phyloP scores from a whole-genome alignment of 2,888 invertebrate species.

The Drosophila nr. fundita region DNA sequence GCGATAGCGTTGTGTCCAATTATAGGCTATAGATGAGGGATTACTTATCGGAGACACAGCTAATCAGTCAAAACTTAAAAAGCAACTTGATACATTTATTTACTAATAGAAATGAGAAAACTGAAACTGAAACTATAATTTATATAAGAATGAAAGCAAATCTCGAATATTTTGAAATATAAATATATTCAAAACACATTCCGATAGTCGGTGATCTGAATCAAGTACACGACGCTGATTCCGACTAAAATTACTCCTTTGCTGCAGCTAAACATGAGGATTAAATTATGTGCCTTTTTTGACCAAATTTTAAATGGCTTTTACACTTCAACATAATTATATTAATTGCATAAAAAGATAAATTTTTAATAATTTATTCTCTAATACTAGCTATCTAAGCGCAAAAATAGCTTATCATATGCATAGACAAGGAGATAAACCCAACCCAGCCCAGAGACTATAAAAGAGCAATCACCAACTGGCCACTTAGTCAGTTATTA shows the following conservation, averaged over 20 bases:
- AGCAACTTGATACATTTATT: not conserved
- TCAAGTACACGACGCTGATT: not conserved
- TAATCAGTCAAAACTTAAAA: not conserved
- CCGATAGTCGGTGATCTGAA: not conserved
- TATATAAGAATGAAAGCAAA: not conserved
- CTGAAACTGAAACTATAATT: not conserved
- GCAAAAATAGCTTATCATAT: not conserved
- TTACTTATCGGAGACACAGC: not conserved
- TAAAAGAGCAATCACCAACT: not conserved
- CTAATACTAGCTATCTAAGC: not conserved
- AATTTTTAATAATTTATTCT: not conserved
- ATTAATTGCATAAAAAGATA: not conserved
- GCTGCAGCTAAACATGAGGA: not conserved
- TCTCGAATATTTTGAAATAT: not conserved
- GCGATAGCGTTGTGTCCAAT: not conserved
- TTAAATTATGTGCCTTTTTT: not conserved
- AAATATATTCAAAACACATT: not conserved
- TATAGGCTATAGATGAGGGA: not conserved
- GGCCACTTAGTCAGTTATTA: not conserved
- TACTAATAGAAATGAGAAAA: not conserved
- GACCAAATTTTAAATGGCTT: not conserved
- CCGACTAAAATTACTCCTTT: not conserved
- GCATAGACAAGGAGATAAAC: not conserved
- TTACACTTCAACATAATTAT: not conserved
- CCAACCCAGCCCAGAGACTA: not conserved